These are phyloP conservation scores for Agonopterix arenella DNA, from an alignment of 2,888 invertebrate genomes.

Conservation along the genomic window DNA sequence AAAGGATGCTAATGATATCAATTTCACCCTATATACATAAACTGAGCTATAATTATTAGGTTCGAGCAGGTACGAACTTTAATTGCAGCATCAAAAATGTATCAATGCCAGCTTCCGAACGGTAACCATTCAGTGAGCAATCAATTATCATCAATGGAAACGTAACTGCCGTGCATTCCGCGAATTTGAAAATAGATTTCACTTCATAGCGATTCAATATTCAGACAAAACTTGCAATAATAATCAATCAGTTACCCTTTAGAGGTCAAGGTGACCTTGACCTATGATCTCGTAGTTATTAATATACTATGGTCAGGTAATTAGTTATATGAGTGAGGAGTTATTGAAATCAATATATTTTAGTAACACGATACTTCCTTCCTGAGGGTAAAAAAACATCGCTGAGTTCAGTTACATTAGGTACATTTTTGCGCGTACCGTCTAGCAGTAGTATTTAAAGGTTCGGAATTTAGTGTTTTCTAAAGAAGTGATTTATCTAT, in stretches of 20 bases:
- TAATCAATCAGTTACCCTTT: background rate
- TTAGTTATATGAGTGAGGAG: background rate
- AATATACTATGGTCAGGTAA: background rate
- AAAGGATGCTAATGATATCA: no score
- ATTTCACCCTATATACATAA: no score
- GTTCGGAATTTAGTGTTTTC: no score
- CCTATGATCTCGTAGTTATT: background rate
- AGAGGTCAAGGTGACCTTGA: background rate
- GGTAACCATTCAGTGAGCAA: no score
- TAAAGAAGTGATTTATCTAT: no score
- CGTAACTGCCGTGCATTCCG: constrained; percentile 1
- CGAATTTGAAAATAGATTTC: constrained; percentile 3
- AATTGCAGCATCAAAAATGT: no score
- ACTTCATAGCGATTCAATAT: background rate
- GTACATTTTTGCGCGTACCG: no score
- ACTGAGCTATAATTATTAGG: no score
- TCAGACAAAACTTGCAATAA: background rate
- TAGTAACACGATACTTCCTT: background rate
- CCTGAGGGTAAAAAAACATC: background rate
- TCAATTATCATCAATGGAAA: constrained; percentile 1
- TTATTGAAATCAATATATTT: background rate
- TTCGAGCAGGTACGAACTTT: no score
- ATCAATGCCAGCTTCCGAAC: no score
- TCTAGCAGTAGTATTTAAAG: no score
- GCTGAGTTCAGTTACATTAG: no score